These are phyloP conservation scores for Nephrotoma guestfalica DNA, from an alignment of 2,888 invertebrate genomes.

Conservation along the genomic window DNA sequence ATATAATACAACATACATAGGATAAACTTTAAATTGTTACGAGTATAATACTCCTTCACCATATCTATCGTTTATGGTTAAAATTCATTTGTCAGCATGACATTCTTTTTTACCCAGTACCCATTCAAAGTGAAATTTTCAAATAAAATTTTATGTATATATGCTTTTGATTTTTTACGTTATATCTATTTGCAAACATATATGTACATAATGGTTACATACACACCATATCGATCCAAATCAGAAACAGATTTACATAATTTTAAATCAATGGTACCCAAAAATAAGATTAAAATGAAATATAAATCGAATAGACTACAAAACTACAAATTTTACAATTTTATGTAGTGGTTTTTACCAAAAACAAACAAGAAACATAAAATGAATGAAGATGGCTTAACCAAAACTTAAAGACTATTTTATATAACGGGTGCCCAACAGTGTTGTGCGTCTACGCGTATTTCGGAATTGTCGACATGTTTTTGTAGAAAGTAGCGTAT, in stretches of 20 bases:
- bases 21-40: neutral
- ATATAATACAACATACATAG: neutral
- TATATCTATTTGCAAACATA: neutral
- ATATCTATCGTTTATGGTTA: neutral
- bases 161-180: neutral
- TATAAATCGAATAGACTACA: neutral
- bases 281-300: neutral
- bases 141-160: neutral
- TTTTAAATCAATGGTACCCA: neutral
- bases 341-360: neutral
- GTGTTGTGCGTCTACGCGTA: too few relatives aligned
- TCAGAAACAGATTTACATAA: neutral
- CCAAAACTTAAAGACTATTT: neutral
- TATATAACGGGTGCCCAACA: neutral
- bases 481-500: too few relatives aligned
- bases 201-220: neutral
- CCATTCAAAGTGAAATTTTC: neutral
- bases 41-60: neutral
- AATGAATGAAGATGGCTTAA: neutral
- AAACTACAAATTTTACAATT: neutral
- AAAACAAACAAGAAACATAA: neutral
- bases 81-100: neutral
- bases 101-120: neutral
- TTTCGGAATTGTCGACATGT: too few relatives aligned
- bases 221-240: neutral